Percentiles rank a stretch among this genome's conserved stretches.
Conservation (phyloP, 2,888 invertebrate species). For the Timandra comae region DNA sequence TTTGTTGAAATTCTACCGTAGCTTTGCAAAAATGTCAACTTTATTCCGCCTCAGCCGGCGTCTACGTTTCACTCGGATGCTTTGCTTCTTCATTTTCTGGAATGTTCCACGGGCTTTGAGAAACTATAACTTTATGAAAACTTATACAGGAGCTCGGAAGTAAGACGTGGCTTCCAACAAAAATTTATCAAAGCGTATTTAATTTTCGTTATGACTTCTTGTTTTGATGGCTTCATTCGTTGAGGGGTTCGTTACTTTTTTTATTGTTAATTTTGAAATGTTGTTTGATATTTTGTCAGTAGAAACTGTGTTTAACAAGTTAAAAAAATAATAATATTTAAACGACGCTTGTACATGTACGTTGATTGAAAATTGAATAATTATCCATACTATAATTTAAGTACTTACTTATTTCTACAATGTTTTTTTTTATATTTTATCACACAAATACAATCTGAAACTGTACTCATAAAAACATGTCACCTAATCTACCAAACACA, state of each 20-base stretch:
- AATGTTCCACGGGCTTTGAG: conserved; percentile 73
- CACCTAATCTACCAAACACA: no score
- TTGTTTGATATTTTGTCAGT: conserved; percentile 4
- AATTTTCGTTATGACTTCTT: conserved; percentile 72
- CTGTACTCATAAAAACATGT: no score
- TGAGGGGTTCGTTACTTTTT: no score
- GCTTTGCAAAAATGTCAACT: conserved; percentile 77
- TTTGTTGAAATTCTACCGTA: conserved; percentile 74
- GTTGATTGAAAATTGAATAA: no score
- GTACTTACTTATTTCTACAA: no score
- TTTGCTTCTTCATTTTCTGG: conserved; percentile 71
- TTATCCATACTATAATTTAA: no score
- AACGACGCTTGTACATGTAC: no score
- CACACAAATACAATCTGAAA: no score
- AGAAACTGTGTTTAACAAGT: no score
- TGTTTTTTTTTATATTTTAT: no score
- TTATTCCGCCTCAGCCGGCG: conserved; percentile 71
- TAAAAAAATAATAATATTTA: no score
- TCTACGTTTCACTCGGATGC: conserved; percentile 66
- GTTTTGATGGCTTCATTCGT: conserved; percentile 1
- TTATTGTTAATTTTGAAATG: no score
- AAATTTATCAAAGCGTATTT: conserved; percentile 74
- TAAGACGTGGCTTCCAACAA: conserved; percentile 68
- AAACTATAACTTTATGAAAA: conserved; percentile 74
- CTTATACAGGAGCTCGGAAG: conserved; percentile 62